Percentiles rank a stretch among this genome's conserved stretches.
Evolutionary conservation across 2,113 vertebrate genomes (phyloP).

Genomic region (Colius striatus): DNA sequence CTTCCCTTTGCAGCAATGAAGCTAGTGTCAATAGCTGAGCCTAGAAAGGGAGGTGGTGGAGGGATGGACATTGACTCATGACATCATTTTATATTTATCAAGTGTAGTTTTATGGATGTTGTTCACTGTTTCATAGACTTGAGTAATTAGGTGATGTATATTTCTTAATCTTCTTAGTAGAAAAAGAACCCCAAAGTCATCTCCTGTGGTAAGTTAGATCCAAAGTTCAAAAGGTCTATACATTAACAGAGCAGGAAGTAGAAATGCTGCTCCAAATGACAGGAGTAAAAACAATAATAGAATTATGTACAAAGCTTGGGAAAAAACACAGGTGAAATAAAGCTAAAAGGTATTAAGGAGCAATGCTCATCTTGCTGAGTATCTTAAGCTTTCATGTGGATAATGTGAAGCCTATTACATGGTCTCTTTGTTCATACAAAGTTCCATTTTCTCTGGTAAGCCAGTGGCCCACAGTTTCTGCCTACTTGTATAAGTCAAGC

Average conservation of each 20-base stretch:
- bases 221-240: not conserved
- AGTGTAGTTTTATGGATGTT: not conserved
- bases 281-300: not conserved
- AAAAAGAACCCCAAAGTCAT: not conserved
- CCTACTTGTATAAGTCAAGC: not conserved
- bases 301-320: not conserved
- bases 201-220: not conserved
- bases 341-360: not conserved
- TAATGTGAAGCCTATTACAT: not conserved
- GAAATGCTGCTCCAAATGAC: not conserved
- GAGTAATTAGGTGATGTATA: not conserved
- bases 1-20: not conserved
- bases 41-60: not conserved
- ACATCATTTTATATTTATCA: conserved; percentile 4
- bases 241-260: not conserved
- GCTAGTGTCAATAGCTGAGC: not conserved
- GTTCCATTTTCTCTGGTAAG: not conserved
- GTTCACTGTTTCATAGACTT: not conserved
- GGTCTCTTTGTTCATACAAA: not conserved
- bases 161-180: not conserved
- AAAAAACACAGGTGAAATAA: not conserved
- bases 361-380: not conserved
- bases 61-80: conserved; percentile 20
- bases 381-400: not conserved
- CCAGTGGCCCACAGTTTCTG: not conserved